Percentiles rank a stretch among this genome's conserved stretches.
Evolutionary conservation across 1,140 invertebrate species (phyloP).

Genomic region (Drosophila elegans): DNA sequence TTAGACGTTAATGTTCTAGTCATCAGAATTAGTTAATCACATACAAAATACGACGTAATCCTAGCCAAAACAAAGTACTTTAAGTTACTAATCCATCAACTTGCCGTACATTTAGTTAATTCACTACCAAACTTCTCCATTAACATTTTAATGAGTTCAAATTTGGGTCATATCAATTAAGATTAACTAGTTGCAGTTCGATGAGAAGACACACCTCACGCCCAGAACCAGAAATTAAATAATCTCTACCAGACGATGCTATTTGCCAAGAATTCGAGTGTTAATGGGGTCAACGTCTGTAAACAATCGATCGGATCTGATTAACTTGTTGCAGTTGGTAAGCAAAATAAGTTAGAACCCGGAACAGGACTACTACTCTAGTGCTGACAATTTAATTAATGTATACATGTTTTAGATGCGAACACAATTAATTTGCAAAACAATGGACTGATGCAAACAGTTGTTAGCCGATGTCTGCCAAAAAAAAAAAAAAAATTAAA

Average conservation of each 20-base stretch:
- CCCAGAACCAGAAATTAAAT: slow-evolving; percentile 1
- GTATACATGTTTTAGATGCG: slow-evolving; percentile 10
- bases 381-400: slow-evolving; percentile 52
- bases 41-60: no score
- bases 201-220: neutral
- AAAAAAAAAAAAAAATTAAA: slow-evolving; percentile 57
- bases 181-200: no score
- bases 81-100: no score
- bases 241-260: neutral
- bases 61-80: no score
- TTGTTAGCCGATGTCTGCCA: slow-evolving; percentile 78
- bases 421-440: slow-evolving; percentile 63
- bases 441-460: slow-evolving; percentile 82
- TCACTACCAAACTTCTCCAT: no score
- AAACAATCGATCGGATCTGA: slow-evolving; percentile 19
- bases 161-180: no score
- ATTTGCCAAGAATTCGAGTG: slow-evolving; percentile 23
- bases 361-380: slow-evolving; percentile 33
- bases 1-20: no score
- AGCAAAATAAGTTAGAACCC: slow-evolving; percentile 4
- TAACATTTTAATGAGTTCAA: no score
- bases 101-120: no score
- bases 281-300: slow-evolving; percentile 7
- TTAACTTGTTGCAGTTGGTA: slow-evolving; percentile 13
- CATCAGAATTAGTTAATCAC: no score